Percentiles rank a stretch among this genome's conserved stretches.
phyloP scores from a whole-genome alignment of 2,888 invertebrate genomes.

The Acrocyrtus sp. region DNA sequence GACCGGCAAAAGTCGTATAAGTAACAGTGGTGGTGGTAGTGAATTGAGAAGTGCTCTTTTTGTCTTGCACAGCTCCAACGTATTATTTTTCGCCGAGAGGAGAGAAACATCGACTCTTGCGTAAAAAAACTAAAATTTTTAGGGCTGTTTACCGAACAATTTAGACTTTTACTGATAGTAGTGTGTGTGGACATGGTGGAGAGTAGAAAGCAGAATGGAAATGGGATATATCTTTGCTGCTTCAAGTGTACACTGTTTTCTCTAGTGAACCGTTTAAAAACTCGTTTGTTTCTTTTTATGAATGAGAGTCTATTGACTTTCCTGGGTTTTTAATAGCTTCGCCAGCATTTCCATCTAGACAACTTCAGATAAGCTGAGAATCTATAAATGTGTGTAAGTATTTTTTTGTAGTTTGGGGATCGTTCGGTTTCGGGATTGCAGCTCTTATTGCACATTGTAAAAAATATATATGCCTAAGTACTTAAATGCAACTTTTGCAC shows the following conservation, averaged over 20 bases:
- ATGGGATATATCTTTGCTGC: too few relatives aligned
- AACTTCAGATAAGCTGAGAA: too few relatives aligned
- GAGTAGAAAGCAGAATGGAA: too few relatives aligned
- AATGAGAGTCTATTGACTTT: constrained; percentile 53
- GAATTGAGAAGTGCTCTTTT: constrained; percentile 40
- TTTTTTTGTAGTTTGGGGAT: too few relatives aligned
- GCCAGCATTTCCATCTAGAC: constrained; percentile 9
- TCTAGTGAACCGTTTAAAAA: constrained; percentile 52
- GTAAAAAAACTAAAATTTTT: constrained; percentile 30
- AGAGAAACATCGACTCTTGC: constrained; percentile 37
- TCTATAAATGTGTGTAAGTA: too few relatives aligned
- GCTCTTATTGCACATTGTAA: constrained; percentile 23
- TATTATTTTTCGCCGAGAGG: constrained; percentile 41
- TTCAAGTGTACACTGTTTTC: constrained; percentile 18
- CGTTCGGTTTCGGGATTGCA: constrained; percentile 12
- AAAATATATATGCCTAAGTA: too few relatives aligned
- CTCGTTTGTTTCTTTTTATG: constrained; percentile 50
- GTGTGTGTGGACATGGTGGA: too few relatives aligned
- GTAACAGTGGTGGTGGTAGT: constrained; percentile 8
- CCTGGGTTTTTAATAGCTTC: constrained; percentile 41
- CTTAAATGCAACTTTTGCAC: constrained; percentile 45
- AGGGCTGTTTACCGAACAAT: constrained; percentile 14
- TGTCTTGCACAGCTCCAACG: constrained; percentile 33
- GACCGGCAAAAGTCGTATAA: constrained; percentile 1
- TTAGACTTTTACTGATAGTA: too few relatives aligned